Percentiles rank a stretch among this genome's conserved stretches.
These are phyloP conservation scores for Enhydra lutris DNA, from an alignment of 2,113 vertebrate species.

Conservation along the genomic window DNA sequence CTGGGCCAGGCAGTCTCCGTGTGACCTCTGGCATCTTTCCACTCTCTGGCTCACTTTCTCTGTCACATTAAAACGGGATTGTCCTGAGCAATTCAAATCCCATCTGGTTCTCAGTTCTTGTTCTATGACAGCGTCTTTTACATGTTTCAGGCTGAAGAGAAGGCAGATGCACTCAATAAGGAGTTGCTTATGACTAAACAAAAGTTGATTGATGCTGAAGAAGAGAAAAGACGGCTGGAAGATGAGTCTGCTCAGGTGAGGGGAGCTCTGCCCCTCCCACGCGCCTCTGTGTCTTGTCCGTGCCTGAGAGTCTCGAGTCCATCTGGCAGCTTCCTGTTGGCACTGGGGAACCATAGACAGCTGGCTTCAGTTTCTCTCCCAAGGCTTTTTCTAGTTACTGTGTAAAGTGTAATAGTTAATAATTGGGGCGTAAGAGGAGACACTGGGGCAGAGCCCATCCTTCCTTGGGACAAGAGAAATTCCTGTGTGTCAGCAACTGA, in stretches of 20 bases:
- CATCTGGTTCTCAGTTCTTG: neutral
- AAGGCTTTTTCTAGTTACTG: neutral
- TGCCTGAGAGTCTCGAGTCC: neutral
- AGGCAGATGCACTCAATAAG: slow-evolving; percentile 97
- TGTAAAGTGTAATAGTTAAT: neutral
- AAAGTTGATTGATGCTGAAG: slow-evolving; percentile 96
- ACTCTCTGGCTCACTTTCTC: neutral
- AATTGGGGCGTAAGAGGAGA: neutral
- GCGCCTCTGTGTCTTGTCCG: too few species aligned
- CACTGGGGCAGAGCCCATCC: neutral
- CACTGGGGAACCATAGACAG: neutral
- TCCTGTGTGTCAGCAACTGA: neutral
- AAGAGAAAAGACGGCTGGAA: slow-evolving; percentile 95
- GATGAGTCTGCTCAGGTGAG: slow-evolving; percentile 95
- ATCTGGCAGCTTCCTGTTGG: neutral
- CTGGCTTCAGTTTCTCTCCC: neutral
- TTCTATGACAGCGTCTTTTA: neutral
- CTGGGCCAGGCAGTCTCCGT: neutral
- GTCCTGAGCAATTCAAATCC: neutral
- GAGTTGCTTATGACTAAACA: slow-evolving; percentile 99
- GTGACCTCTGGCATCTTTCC: neutral
- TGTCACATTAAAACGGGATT: neutral
- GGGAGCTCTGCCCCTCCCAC: neutral
- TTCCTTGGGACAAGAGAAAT: neutral
- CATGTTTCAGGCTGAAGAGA: slow-evolving; percentile 93